Percentiles rank a stretch among this genome's conserved stretches.
phyloP scores from a whole-genome alignment of 2,113 vertebrate genomes.

The Peucedramus taeniatus region DNA sequence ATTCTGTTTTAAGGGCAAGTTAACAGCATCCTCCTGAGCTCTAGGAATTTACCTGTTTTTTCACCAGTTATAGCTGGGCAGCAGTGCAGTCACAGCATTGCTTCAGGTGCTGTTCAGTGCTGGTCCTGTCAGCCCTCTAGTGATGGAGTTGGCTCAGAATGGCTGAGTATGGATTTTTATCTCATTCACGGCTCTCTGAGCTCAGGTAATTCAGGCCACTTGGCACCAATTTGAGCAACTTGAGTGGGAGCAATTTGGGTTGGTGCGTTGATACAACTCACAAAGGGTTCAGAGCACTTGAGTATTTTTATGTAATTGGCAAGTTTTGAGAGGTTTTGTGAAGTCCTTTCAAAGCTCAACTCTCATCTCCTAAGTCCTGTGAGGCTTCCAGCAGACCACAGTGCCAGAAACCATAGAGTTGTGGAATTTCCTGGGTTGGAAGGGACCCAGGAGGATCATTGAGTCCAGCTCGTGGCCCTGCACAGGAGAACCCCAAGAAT shows the following conservation, averaged over 20 bases:
- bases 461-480: background rate
- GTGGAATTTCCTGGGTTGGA: background rate
- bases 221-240: background rate
- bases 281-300: background rate
- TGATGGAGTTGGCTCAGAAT: background rate
- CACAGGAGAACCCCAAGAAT: background rate
- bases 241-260: background rate
- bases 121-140: background rate
- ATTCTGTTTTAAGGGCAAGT: background rate
- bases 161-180: background rate
- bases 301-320: background rate
- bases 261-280: rapidly evolving
- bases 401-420: background rate
- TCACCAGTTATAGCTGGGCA: background rate
- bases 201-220: background rate
- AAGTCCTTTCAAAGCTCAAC: background rate
- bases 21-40: background rate
- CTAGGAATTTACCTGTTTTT: background rate
- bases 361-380: background rate
- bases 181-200: background rate
- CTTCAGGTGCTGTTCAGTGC: background rate
- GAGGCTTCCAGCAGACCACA: background rate
- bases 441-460: background rate
- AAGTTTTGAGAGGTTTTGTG: background rate
- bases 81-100: background rate